These are phyloP conservation scores for Bubo scandiacus DNA, from an alignment of 2,113 vertebrate genomes.

Conservation along the genomic window DNA sequence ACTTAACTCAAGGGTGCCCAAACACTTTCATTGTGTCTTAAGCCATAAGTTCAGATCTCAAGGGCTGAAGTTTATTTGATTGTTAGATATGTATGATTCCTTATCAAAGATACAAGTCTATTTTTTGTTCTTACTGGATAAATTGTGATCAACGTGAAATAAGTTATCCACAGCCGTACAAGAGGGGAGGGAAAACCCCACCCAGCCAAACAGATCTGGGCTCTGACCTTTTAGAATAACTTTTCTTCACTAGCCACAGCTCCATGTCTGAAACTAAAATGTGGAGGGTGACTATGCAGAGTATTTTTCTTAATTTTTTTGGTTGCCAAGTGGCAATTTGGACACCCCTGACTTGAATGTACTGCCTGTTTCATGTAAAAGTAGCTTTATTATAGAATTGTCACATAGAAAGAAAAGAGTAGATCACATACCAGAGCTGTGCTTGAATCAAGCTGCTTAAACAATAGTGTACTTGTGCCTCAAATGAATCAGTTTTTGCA, in stretches of 20 bases:
- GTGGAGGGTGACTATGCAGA: not conserved
- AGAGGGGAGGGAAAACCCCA: not conserved
- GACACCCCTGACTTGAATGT: conserved; percentile 63
- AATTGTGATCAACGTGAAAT: not conserved
- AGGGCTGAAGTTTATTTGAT: conserved; percentile 60
- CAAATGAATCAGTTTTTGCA: conserved; percentile 63
- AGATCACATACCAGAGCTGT: conserved; percentile 66
- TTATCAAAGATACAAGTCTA: not conserved
- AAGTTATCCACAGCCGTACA: not conserved
- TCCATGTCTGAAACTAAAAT: not conserved
- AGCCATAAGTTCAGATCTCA: conserved; percentile 45
- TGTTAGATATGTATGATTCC: conserved; percentile 34
- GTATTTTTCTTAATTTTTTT: not conserved
- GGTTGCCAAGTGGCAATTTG: conserved; percentile 21
- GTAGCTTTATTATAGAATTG: conserved; percentile 36
- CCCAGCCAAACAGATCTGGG: not conserved
- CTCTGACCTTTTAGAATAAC: not conserved
- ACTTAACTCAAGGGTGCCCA: conserved; percentile 62
- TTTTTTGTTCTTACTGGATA: not conserved
- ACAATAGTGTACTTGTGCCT: conserved; percentile 70
- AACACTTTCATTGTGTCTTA: conserved; percentile 59
- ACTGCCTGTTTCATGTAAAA: conserved; percentile 34
- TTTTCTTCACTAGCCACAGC: not conserved
- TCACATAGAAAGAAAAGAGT: conserved; percentile 39
- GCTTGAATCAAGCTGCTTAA: conserved; percentile 70